Percentiles rank a stretch among this genome's conserved stretches.
phyloP scores from a whole-genome alignment of 2,797 vertebrate species.

The Enteromius thamalakanensis region DNA sequence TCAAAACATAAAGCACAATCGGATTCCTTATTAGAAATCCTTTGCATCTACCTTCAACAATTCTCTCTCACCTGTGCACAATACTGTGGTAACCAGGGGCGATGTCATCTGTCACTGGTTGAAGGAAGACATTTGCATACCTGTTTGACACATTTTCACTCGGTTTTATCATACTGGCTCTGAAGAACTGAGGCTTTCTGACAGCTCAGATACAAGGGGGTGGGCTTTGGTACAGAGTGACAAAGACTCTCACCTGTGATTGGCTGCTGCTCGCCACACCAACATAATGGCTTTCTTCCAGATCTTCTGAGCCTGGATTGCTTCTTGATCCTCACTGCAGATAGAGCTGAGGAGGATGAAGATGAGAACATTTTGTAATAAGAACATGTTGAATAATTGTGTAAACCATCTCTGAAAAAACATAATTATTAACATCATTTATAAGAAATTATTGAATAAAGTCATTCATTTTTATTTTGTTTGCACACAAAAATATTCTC shows the following conservation, averaged over 20 bases:
- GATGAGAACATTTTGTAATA: not conserved
- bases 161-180: not conserved
- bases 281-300: constrained; percentile 99
- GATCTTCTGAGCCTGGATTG: constrained; percentile 97
- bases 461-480: too few species aligned
- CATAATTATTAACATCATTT: too few species aligned
- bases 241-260: constrained; percentile 84
- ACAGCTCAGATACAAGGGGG: not conserved
- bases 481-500: too few species aligned
- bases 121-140: constrained; percentile 97
- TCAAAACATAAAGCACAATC: not conserved
- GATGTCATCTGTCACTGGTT: constrained; percentile 97
- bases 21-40: not conserved
- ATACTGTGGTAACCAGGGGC: constrained; percentile 97
- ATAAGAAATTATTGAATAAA: too few species aligned
- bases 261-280: constrained; percentile 97
- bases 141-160: constrained; percentile 68
- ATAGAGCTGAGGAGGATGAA: constrained; percentile 81
- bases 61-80: constrained; percentile 87
- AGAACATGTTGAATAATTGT: not conserved
- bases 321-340: constrained; percentile 96
- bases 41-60: not conserved
- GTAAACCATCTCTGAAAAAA: not conserved
- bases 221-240: not conserved
- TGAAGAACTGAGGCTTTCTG: not conserved